Evolutionary conservation across 2,113 vertebrate genomes (phyloP).

Genomic region (Progne subis): DNA sequence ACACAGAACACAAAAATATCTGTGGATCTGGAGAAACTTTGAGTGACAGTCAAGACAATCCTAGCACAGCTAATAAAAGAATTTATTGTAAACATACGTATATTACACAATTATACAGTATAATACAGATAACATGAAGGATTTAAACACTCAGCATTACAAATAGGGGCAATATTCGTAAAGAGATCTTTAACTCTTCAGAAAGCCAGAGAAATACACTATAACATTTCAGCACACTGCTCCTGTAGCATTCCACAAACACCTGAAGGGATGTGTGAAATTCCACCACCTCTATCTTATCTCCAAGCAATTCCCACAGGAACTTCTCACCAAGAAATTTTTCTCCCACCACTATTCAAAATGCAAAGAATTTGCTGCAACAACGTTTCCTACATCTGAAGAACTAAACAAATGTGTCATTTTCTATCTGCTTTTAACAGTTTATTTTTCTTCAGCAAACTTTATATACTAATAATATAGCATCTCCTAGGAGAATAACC

Average conservation of each 20-base stretch:
- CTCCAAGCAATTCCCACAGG: slow-evolving; percentile 15
- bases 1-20: background rate
- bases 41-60: background rate
- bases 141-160: slow-evolving; percentile 58
- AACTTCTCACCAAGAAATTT: background rate
- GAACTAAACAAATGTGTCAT: slow-evolving; percentile 6
- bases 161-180: background rate
- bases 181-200: slow-evolving; percentile 31
- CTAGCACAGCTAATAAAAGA: slow-evolving; percentile 67
- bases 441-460: slow-evolving; percentile 33
- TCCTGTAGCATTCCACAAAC: background rate
- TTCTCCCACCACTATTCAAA: background rate
- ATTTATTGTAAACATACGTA: slow-evolving; percentile 75
- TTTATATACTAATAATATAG: slow-evolving; percentile 3
- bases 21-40: background rate
- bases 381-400: background rate
- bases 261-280: background rate
- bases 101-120: slow-evolving; percentile 75
- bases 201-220: slow-evolving; percentile 30
- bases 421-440: slow-evolving; percentile 29
- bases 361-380: background rate
- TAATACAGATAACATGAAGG: slow-evolving; percentile 67
- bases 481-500: slow-evolving; percentile 36
- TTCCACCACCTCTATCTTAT: background rate
- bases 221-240: background rate